These are phyloP conservation scores for Myrmecobius fasciatus DNA, from an alignment of 2,113 vertebrate species.

Conservation along the genomic window DNA sequence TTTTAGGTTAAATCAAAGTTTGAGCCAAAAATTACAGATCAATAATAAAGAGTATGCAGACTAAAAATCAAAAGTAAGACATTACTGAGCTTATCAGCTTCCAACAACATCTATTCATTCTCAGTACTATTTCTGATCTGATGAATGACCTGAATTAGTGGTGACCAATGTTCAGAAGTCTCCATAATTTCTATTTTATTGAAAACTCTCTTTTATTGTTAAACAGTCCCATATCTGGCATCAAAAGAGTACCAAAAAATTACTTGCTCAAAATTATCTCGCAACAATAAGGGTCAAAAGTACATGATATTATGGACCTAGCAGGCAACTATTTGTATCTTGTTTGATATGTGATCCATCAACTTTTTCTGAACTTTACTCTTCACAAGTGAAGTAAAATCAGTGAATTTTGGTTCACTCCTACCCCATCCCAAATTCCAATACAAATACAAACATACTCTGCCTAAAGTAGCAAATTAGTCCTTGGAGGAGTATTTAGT, in stretches of 20 bases:
- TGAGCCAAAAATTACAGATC: background rate
- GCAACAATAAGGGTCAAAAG: background rate
- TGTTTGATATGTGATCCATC: background rate
- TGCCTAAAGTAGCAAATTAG: background rate
- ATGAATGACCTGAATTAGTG: background rate
- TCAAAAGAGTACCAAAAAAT: background rate
- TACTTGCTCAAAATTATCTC: background rate
- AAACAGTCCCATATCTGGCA: background rate
- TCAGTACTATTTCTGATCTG: background rate
- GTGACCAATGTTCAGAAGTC: background rate
- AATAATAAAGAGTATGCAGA: background rate
- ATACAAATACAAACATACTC: background rate
- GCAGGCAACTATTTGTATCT: background rate
- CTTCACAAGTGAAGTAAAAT: background rate
- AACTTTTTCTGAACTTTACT: slow-evolving; percentile 33
- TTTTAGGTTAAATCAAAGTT: background rate
- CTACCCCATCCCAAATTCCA: background rate
- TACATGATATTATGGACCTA: background rate
- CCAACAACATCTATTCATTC: background rate
- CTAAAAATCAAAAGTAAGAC: background rate
- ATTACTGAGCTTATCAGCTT: background rate
- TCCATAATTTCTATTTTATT: slow-evolving; percentile 32
- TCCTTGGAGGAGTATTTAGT: background rate
- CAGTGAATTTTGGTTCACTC: background rate
- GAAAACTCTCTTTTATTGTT: slow-evolving; percentile 1